phyloP scores from a whole-genome alignment of 2,888 invertebrate species.

The Drosophila nigricruria region DNA sequence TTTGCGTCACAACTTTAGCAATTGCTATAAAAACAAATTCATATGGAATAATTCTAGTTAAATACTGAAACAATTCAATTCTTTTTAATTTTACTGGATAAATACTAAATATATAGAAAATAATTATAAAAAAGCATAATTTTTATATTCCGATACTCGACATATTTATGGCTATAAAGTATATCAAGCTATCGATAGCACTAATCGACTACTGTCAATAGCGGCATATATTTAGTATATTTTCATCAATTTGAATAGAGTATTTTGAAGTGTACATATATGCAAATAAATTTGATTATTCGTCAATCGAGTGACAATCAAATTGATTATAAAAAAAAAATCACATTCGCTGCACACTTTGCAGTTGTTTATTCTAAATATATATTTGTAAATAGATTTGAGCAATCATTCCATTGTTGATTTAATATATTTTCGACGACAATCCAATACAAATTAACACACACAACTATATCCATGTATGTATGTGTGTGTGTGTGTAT shows the following conservation, averaged over 20 bases:
- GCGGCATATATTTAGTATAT: not conserved
- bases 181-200: not conserved
- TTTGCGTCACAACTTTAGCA: not conserved
- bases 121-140: not conserved
- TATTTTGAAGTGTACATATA: not conserved
- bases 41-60: not conserved
- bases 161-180: not conserved
- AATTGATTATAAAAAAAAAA: slow-evolving; percentile 1
- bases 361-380: not conserved
- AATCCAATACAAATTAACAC: slow-evolving; percentile 32
- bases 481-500: not conserved
- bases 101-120: not conserved
- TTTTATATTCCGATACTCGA: not conserved
- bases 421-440: slow-evolving; percentile 25
- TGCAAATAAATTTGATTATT: not conserved
- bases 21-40: not conserved
- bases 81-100: not conserved
- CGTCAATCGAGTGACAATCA: not conserved
- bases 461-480: not conserved
- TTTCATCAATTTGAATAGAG: not conserved
- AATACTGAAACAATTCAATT: not conserved
- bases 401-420: slow-evolving; percentile 24
- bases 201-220: not conserved
- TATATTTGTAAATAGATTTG: not conserved
- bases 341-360: not conserved